phyloP scores from a whole-genome alignment of 2,797 vertebrate genomes.

The Borostomias antarcticus region DNA sequence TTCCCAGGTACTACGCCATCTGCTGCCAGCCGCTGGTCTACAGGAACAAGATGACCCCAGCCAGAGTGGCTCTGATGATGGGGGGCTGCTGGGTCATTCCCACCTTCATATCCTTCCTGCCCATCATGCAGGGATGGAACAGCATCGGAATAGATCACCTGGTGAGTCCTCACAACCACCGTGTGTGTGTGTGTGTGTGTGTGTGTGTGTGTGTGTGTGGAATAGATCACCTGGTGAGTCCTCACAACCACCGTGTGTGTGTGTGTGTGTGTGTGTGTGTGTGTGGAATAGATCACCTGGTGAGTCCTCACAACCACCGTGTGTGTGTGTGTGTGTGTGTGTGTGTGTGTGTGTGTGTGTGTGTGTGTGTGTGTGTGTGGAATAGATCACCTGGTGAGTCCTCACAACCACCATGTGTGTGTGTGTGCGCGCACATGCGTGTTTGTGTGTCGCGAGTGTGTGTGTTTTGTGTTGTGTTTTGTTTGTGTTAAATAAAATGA shows the following conservation, averaged over 20 bases:
- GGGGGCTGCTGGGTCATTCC: slow-evolving; percentile 97
- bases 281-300: slow-evolving; percentile 74
- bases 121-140: slow-evolving; percentile 99
- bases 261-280: slow-evolving; percentile 19
- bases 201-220: slow-evolving; percentile 16
- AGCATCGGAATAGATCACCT: slow-evolving; percentile 92
- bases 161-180: slow-evolving; percentile 77
- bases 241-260: slow-evolving; percentile 5
- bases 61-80: slow-evolving; percentile 92
- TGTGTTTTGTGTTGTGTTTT: slow-evolving; percentile 17
- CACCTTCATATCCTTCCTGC: slow-evolving; percentile 95
- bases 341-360: slow-evolving; percentile 16
- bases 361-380: slow-evolving; percentile 16
- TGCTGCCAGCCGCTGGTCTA: slow-evolving; percentile 98
- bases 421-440: slow-evolving; percentile 18
- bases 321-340: slow-evolving; percentile 13
- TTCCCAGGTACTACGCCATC: slow-evolving; percentile 94
- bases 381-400: slow-evolving; percentile 86
- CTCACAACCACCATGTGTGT: slow-evolving; percentile 5
- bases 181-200: slow-evolving; percentile 10
- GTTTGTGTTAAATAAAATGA: no score
- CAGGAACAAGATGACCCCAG: slow-evolving; percentile 95
- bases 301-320: slow-evolving; percentile 71
- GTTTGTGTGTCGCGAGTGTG: slow-evolving; percentile 4
- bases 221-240: slow-evolving; percentile 86